Percentiles rank a stretch among this genome's conserved stretches.
Evolutionary conservation across 2,113 vertebrate genomes (phyloP).

Genomic region (Chionodraco myersi): DNA sequence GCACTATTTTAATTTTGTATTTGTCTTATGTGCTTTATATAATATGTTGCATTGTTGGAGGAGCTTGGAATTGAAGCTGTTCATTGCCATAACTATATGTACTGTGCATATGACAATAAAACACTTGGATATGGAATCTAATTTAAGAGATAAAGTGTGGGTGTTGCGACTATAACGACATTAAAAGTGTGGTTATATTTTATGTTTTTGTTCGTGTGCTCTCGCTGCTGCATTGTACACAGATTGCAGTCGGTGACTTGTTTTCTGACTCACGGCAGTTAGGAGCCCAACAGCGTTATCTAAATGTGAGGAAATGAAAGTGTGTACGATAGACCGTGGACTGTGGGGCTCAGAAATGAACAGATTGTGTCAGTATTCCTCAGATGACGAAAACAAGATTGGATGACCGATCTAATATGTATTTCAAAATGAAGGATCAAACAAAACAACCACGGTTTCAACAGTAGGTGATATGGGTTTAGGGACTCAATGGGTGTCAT

Average conservation of each 20-base stretch:
- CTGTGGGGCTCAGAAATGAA: not conserved
- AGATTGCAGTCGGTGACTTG: not conserved
- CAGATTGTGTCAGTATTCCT: not conserved
- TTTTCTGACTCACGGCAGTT: not conserved
- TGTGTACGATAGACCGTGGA: not conserved
- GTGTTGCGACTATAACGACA: not conserved
- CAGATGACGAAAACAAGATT: slow-evolving; percentile 7
- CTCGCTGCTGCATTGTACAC: not conserved
- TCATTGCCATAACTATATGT: too few relatives aligned
- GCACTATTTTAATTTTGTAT: too few relatives aligned
- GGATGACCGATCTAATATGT: not conserved
- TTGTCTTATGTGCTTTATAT: too few relatives aligned
- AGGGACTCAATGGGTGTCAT: not conserved
- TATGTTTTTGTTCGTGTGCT: too few relatives aligned
- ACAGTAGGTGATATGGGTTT: not conserved
- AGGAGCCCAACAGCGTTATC: not conserved
- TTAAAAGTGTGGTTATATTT: not conserved
- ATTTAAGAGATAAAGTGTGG: not conserved
- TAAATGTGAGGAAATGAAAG: not conserved
- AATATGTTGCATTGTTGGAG: too few relatives aligned
- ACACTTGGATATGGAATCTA: too few relatives aligned
- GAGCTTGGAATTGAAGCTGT: too few relatives aligned
- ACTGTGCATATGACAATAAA: too few relatives aligned
- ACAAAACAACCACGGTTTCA: not conserved
- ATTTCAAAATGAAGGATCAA: not conserved